Conservation (phyloP, 2,113 vertebrate genomes). For the Capreolus pygargus region DNA sequence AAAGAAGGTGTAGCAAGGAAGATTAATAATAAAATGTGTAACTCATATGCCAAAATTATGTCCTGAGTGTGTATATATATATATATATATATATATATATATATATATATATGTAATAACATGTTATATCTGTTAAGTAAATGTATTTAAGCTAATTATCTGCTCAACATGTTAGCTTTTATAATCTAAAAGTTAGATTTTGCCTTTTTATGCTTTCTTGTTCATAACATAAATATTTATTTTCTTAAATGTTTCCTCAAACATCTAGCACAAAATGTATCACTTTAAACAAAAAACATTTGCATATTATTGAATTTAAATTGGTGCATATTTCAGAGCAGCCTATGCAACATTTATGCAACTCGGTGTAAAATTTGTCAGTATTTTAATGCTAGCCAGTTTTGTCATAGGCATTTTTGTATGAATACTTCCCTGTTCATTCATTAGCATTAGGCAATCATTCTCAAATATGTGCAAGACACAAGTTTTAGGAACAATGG, state of each 20-base stretch:
- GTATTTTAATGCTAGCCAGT: neutral
- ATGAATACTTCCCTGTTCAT: neutral
- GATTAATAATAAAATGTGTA: neutral
- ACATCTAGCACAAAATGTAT: constrained; percentile 21
- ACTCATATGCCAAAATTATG: neutral
- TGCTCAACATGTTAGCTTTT: neutral
- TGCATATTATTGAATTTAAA: constrained; percentile 45
- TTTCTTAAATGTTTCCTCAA: constrained; percentile 37
- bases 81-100: neutral
- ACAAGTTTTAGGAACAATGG: neutral
- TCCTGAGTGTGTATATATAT: no score
- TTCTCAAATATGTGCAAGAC: neutral
- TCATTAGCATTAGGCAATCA: neutral
- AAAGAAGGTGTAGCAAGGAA: neutral
- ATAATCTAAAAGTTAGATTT: neutral
- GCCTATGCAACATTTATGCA: constrained; percentile 16
- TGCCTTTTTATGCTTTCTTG: neutral
- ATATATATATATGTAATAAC: neutral
- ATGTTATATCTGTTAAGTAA: neutral
- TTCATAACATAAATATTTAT: constrained; percentile 20
- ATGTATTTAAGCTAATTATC: neutral
- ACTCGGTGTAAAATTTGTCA: neutral
- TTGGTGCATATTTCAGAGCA: constrained; percentile 23
- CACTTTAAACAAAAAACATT: constrained; percentile 26
- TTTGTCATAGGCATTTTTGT: neutral